A percentile compares a stretch with the other conserved stretches of the same genome.
These are phyloP conservation scores for Harmothoe impar DNA, from an alignment of 2,888 invertebrate species.

Conservation along the genomic window DNA sequence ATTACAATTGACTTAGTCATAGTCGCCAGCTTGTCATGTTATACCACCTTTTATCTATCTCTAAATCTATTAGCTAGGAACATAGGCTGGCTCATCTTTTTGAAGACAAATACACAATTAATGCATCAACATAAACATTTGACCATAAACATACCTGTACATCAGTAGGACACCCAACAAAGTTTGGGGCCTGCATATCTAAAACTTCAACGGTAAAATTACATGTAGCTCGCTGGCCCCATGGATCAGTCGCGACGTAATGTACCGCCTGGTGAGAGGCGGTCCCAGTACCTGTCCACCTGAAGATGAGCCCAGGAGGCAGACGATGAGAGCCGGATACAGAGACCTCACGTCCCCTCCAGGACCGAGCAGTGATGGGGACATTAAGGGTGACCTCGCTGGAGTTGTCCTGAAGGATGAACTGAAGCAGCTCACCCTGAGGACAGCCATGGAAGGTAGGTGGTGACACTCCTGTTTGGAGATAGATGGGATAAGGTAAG, in stretches of 20 bases:
- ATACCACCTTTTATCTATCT: too few species aligned
- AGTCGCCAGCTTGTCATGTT: too few species aligned
- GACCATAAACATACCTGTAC: slow-evolving; percentile 69
- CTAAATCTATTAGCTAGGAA: too few species aligned
- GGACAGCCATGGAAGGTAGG: slow-evolving; percentile 77
- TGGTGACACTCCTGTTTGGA: slow-evolving; percentile 38
- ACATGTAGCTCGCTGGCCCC: slow-evolving; percentile 73
- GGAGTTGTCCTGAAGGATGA: slow-evolving; percentile 70
- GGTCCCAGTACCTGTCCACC: slow-evolving; percentile 73
- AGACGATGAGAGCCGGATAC: slow-evolving; percentile 35
- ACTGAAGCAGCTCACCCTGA: slow-evolving; percentile 71
- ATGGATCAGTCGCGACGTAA: slow-evolving; percentile 74
- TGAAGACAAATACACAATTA: too few species aligned
- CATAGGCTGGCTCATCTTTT: too few species aligned
- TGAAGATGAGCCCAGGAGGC: slow-evolving; percentile 68
- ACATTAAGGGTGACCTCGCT: slow-evolving; percentile 68
- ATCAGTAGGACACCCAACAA: slow-evolving; percentile 75
- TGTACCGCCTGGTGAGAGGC: slow-evolving; percentile 74
- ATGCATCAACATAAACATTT: too few species aligned
- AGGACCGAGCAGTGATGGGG: slow-evolving; percentile 48
- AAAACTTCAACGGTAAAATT: slow-evolving; percentile 72
- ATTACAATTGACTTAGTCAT: too few species aligned
- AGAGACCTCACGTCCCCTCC: slow-evolving; percentile 52
- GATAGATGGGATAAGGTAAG: not conserved
- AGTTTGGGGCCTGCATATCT: slow-evolving; percentile 71